A percentile compares a stretch with the other conserved stretches of the same genome.
These are phyloP conservation scores for Chrysina gloriosa DNA, from an alignment of 2,888 invertebrate genomes.

Conservation along the genomic window DNA sequence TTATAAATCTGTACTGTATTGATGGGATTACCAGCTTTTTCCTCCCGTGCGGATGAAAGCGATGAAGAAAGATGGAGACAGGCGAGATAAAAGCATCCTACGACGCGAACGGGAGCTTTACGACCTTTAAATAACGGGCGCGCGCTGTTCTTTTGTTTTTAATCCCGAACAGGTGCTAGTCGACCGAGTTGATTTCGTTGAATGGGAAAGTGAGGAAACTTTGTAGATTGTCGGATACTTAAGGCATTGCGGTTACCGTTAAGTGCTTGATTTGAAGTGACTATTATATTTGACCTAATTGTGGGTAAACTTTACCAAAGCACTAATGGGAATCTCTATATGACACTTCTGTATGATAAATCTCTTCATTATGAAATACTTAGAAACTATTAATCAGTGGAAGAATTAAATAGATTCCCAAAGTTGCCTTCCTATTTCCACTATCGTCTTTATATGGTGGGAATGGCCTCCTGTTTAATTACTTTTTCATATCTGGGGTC, in stretches of 20 bases:
- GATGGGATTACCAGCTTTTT: slow-evolving; percentile 31
- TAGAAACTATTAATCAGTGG: no score
- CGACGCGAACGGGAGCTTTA: slow-evolving; percentile 14
- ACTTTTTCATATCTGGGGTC: no score
- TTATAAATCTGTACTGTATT: slow-evolving; percentile 37
- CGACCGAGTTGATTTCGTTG: not conserved
- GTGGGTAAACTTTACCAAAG: no score
- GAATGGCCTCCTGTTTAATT: no score
- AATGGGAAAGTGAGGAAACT: not conserved
- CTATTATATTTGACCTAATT: no score
- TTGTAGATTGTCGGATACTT: not conserved
- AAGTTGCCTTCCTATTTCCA: no score
- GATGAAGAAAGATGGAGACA: slow-evolving; percentile 17
- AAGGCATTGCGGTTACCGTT: not conserved
- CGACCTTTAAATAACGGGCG: slow-evolving; percentile 25
- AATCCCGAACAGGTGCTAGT: slow-evolving; percentile 26
- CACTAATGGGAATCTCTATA: no score
- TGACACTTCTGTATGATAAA: no score
- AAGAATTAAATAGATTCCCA: no score
- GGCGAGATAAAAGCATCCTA: slow-evolving; percentile 1
- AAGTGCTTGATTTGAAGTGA: not conserved
- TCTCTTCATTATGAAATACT: no score
- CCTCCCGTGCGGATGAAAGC: not conserved
- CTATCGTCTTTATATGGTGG: no score
- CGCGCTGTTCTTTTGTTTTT: slow-evolving; percentile 21